phyloP scores from a whole-genome alignment of 2,797 vertebrate genomes.

The Myotis vivesi region DNA sequence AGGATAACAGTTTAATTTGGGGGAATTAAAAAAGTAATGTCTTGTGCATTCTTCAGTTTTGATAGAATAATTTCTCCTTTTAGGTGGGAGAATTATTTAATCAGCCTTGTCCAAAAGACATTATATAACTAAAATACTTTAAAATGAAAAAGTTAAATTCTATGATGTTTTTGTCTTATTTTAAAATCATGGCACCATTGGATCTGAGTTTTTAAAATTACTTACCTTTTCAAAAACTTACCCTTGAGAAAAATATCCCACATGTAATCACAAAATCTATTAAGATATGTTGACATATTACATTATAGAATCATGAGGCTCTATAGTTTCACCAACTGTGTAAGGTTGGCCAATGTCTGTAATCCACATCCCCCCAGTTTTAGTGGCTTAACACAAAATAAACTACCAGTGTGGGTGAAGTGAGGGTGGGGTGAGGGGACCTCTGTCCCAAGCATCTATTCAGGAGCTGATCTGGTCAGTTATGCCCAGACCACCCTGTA shows the following conservation, averaged over 20 bases:
- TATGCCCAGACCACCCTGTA: background rate
- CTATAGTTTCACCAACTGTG: background rate
- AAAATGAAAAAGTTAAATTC: background rate
- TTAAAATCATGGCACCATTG: background rate
- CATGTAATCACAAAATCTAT: background rate
- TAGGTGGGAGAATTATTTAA: background rate
- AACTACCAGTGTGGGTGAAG: background rate
- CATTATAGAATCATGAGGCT: background rate
- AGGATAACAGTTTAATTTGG: background rate
- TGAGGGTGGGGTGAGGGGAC: background rate
- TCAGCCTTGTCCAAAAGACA: background rate
- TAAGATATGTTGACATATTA: background rate
- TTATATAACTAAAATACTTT: background rate
- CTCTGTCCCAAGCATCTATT: background rate
- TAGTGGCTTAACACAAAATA: too few relatives aligned
- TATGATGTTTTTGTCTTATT: background rate
- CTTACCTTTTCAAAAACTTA: background rate
- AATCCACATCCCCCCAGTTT: background rate
- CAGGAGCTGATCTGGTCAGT: background rate
- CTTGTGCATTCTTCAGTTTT: background rate
- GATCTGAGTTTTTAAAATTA: background rate
- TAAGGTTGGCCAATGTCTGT: background rate
- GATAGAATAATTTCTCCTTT: background rate
- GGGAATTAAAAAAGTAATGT: background rate
- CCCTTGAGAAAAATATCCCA: background rate